phyloP scores from a whole-genome alignment of 2,113 vertebrate species.

The Bufo gargarizans region DNA sequence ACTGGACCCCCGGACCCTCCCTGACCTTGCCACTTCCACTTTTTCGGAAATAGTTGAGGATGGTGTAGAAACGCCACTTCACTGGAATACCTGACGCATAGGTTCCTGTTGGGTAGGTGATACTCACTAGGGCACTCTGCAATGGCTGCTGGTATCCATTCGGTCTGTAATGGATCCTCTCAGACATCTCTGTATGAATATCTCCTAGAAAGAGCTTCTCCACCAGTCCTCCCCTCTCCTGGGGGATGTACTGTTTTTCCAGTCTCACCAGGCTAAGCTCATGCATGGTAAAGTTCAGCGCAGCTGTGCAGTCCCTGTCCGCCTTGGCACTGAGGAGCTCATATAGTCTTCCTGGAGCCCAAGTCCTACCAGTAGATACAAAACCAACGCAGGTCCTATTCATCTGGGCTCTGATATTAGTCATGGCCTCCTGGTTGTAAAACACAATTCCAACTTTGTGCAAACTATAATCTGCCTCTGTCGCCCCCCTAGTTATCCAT shows the following conservation, averaged over 20 bases:
- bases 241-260: conserved; percentile 74
- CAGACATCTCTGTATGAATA: conserved; percentile 80
- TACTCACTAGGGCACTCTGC: conserved; percentile 86
- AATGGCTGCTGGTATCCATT: conserved; percentile 86
- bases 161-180: conserved; percentile 82
- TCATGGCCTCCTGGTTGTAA: conserved; percentile 77
- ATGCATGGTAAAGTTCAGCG: conserved; percentile 85
- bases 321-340: conserved; percentile 80
- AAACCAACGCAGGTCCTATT: conserved; percentile 70
- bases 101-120: background rate
- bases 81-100: background rate
- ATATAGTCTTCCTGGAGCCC: conserved; percentile 72
- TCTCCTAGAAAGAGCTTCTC: conserved; percentile 89
- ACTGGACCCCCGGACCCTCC: too few relatives aligned
- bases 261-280: conserved; percentile 83
- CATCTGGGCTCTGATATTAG: conserved; percentile 69
- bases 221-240: conserved; percentile 67
- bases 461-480: conserved; percentile 84
- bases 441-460: conserved; percentile 85
- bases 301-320: conserved; percentile 71
- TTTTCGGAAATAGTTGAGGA: too few relatives aligned
- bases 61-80: too few relatives aligned
- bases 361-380: conserved; percentile 63
- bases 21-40: too few relatives aligned
- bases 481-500: conserved; percentile 87